Evolutionary conservation across 2,113 vertebrate species (phyloP).

Genomic region (Hymenochirus boettgeri): DNA sequence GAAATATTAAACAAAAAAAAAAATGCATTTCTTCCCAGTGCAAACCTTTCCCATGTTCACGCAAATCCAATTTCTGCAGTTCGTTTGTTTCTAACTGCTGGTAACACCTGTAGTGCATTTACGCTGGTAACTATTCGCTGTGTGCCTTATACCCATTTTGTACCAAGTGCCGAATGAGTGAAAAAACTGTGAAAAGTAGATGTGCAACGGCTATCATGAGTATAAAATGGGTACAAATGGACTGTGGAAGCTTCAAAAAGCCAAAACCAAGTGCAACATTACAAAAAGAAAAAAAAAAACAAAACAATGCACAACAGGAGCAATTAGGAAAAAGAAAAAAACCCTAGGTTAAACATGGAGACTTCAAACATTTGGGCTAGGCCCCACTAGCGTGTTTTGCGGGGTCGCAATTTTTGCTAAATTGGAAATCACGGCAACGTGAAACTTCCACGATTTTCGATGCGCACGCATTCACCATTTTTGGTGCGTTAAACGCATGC

Average conservation of each 20-base stretch:
- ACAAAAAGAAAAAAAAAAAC: too few species aligned
- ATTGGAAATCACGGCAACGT: too few species aligned
- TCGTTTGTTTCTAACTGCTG: slow-evolving; percentile 44
- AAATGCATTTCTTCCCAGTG: neutral
- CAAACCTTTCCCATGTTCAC: neutral
- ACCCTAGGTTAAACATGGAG: slow-evolving; percentile 7
- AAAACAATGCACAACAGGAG: slow-evolving; percentile 31
- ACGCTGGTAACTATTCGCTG: neutral
- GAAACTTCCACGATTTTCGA: too few species aligned
- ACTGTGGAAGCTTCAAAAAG: slow-evolving; percentile 9
- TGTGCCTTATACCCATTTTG: slow-evolving; percentile 31
- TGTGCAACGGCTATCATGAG: slow-evolving; percentile 22
- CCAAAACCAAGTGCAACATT: neutral
- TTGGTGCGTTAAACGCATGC: too few species aligned
- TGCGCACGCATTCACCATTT: too few species aligned
- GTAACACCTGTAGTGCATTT: slow-evolving; percentile 20
- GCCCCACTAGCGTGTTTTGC: too few species aligned
- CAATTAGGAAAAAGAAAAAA: neutral
- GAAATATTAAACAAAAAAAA: neutral
- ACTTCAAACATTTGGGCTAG: too few species aligned
- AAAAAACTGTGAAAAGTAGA: slow-evolving; percentile 31
- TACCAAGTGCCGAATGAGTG: slow-evolving; percentile 25
- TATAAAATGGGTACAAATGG: slow-evolving; percentile 19
- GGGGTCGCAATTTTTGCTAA: too few species aligned
- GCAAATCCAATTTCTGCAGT: slow-evolving; percentile 43